Base-by-base conservation (phyloP, 2,797 vertebrate species). In the Cephalopachus bancanus region DNA sequence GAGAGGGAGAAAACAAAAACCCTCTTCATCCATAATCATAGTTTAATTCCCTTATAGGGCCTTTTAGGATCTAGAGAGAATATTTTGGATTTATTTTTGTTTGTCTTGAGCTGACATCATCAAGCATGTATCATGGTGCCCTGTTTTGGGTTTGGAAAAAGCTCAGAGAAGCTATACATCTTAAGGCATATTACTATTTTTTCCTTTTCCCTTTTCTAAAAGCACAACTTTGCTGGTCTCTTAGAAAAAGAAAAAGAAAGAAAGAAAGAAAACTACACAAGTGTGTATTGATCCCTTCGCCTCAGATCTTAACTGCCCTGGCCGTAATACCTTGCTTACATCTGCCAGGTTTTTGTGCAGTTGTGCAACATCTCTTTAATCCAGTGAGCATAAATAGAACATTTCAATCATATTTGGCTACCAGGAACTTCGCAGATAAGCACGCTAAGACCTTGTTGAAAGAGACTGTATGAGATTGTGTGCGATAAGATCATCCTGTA, bases 381-480 rank as follows among this genome's bases (percentile, higher is more conserved):
- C 98, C 98, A 74, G 97, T 83, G 59, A 98, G 98, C 98, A 98
- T 98, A 98, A 98, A 99, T 98, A 98, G 98, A 98, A 98, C 97
- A 44, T 98, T 99, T 98, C 98, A 98, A 98, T 99, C 98, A 98
- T 99, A 98, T 99, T 99, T 98, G 69, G 98, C 98, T 98, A 98
- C 97, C 81, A 98, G 98, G 98, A 98, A 96, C 97, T 71, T 76
- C 75, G 83, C 97, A 98, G 98, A 99, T 99, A 99, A 98, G 98
- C 94, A 85, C 84, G 93, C 98, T 98, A 98, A 99, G 98, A 98
- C 98, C 98, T 98, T 96, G 98, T 96, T 98, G 98, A 99, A 99
- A 98, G 98, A 97, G 98, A 98, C 98, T 71, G 92, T 90, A 98
- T 97, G 92, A 98, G 98, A 98, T 98, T 97, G 98, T n/a, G 95